Base-by-base conservation (phyloP, 2,888 invertebrate genomes). In the Dioctria rufipes region DNA sequence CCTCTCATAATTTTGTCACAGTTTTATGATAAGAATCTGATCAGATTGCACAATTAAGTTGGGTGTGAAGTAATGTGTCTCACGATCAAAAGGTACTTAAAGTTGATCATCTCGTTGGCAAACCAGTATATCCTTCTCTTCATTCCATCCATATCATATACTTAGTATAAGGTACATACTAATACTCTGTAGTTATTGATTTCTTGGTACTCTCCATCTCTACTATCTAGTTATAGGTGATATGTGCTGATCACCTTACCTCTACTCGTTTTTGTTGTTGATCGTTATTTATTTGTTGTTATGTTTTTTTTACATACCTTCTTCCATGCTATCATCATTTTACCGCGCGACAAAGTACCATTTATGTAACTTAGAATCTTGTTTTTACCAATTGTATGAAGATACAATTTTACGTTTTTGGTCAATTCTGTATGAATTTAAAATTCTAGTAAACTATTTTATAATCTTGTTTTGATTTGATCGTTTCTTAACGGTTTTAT, bases 341-440 rank as follows among this genome's bases (percentile, higher is more conserved):
- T 25, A 25, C 25, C 25, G 25, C 25, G 25, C 25, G 25, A 75
- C 39, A 63, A 61, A 67, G 66, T 69, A 75, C 82, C 82, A 82
- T 82, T 25, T 25, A 80, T 82, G 80, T 5, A 73, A 71, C 66
- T 80, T 54, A 77, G 78, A 81, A 81, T 82, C 82, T 82, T 65
- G 82, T 82, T 82, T 82, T 82, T 81, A 80, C 80, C 82, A 63
- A 60, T 66, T 80, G 58, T 39, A 69, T 40, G 25, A 25, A 25
- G 58, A 58, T 49, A 80, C 63, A 81, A 77, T 82, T 82, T 73
- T 69, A 25, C 66, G 58, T 67, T 65, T 82, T 80, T 80, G 42
- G 65, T 78, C 42, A 58, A 43, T 39, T 4, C 37, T 40, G 37
- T 67, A 73, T 75, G 75, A 60, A 43, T 43, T 75, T 43, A 49